Evolutionary conservation across 2,113 vertebrate species (phyloP), one percentile per base, ranked within the genome.

Genomic region (Ctenodactylus gundi): DNA sequence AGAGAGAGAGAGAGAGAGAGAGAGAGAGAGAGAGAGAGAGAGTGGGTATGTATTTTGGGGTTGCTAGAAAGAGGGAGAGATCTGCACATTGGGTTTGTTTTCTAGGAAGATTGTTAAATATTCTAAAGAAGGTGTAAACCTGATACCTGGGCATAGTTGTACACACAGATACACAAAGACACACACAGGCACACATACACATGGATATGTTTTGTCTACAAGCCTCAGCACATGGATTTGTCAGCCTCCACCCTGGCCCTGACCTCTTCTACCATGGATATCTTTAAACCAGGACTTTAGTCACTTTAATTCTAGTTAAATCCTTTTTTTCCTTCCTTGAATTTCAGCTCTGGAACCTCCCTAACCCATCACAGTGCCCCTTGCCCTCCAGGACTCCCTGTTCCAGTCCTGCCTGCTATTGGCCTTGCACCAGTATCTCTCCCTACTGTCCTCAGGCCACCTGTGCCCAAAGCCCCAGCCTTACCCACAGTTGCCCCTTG

Each of bases 281-380:
- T 85, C 70, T 83, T 41, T 91, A 92, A 62, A 67, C 75, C 88
- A 5, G 15, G 7, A 41, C 78, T 90, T 75, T 49, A 58, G 53
- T 70, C 75, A 49, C 64, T 93, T 91, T 58, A 68, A 39, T 64
- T 25, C 49, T 46, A 39, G 3, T 88, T 70, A 62, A 58, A 7
- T 41, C 68, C 84, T 85, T 87, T 73, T 49, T 92, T 87, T 23
- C 27, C 70, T 94, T 88, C 57, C 46, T 90, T 85, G 57, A 88
- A 84, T 80, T 12, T 78, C 31, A 29, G 91, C 57, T 73, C 70
- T n/a, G 17, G 57, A 46, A 14, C 15, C 4, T 51, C 20, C 49
- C 44, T 27, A n/a, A 20, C 18, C 29, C 31, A 11, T n/a, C n/a
- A n/a, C n/a, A n/a, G 65, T 76, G 39, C 29, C 60, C 6, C 1